Conservation (phyloP, 2,888 invertebrate species). For the Clepsis dumicolana region DNA sequence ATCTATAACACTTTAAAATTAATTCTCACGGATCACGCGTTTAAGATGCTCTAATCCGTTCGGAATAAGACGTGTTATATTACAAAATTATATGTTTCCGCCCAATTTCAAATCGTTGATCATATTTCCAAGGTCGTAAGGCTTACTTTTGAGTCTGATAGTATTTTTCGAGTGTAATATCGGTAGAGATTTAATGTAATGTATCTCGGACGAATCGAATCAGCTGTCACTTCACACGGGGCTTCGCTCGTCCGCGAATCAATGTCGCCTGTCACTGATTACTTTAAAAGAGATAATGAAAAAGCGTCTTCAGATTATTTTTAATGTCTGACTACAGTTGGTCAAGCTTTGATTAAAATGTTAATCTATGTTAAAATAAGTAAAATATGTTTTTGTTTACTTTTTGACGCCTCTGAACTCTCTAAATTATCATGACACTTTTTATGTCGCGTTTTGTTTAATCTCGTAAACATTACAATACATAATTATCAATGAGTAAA, state of each 20-base stretch:
- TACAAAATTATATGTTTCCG: conserved; percentile 51
- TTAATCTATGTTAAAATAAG: not conserved
- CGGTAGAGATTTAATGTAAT: conserved; percentile 53
- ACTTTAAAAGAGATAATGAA: conserved; percentile 37
- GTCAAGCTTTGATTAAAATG: not conserved
- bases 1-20: conserved; percentile 71
- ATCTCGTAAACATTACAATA: too few species aligned
- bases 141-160: conserved; percentile 43
- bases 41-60: conserved; percentile 71
- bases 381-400: too few species aligned
- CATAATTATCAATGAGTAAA: too few species aligned
- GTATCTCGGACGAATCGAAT: conserved; percentile 70
- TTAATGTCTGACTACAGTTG: conserved; percentile 3
- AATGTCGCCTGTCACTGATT: conserved; percentile 58
- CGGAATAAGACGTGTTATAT: conserved; percentile 68
- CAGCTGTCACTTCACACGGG: conserved; percentile 79
- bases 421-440: too few species aligned
- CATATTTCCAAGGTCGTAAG: conserved; percentile 49
- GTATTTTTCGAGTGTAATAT: conserved; percentile 22
- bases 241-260: conserved; percentile 67
- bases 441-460: too few species aligned
- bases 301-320: conserved; percentile 13
- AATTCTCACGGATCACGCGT: conserved; percentile 78
- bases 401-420: too few species aligned
- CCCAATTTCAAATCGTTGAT: conserved; percentile 45